phyloP scores from a whole-genome alignment of 2,888 invertebrate genomes.

The Sturmia bella region DNA sequence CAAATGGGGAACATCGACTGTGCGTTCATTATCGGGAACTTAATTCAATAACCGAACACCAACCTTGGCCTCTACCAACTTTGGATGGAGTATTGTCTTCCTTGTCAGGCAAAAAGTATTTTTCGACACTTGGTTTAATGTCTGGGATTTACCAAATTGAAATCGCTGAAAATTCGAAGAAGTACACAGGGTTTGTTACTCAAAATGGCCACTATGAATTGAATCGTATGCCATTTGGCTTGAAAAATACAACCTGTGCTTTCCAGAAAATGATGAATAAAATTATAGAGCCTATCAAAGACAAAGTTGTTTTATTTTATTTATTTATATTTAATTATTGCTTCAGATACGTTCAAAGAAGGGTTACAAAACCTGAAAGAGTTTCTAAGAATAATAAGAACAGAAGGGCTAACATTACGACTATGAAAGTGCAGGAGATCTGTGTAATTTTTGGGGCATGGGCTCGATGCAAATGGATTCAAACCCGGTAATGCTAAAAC shows the following conservation, averaged over 20 bases:
- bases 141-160: neutral
- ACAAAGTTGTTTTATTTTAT: neutral
- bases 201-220: slow-evolving; percentile 40
- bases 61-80: slow-evolving; percentile 62
- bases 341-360: slow-evolving; percentile 49
- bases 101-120: slow-evolving; percentile 72
- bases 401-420: slow-evolving; percentile 66
- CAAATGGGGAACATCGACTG: neutral
- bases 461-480: slow-evolving; percentile 65
- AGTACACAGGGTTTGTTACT: slow-evolving; percentile 51
- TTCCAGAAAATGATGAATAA: too few relatives aligned
- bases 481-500: slow-evolving; percentile 65
- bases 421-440: slow-evolving; percentile 67
- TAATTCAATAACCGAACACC: slow-evolving; percentile 66
- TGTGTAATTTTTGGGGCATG: slow-evolving; percentile 73
- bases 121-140: slow-evolving; percentile 13
- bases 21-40: slow-evolving; percentile 51
- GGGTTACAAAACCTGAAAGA: slow-evolving; percentile 40
- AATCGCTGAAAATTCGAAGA: neutral
- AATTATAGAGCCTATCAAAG: slow-evolving; percentile 37
- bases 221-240: neutral
- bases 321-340: slow-evolving; percentile 52
- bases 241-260: too few relatives aligned
- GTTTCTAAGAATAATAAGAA: slow-evolving; percentile 44
- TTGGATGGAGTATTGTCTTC: slow-evolving; percentile 71